Evolutionary conservation across 1,140 invertebrate genomes (phyloP), one percentile per base, ranked within the genome.

Genomic region (Sycophila sp.): DNA sequence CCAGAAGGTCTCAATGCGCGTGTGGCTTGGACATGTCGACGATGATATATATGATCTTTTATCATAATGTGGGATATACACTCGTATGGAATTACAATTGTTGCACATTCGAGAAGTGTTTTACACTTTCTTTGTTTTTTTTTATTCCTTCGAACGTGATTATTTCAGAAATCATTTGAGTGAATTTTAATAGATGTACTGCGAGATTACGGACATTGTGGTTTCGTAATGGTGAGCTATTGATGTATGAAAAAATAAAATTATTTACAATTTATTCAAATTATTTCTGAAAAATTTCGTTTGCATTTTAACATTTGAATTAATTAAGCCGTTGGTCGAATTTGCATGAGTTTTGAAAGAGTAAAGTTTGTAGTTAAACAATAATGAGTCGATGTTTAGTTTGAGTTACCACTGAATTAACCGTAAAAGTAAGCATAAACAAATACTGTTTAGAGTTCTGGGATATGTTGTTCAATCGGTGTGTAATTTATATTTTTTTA

Each of bases 1-100:
- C 17, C 19, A 75, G 73, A 73, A 72, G n/a, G n/a, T 78, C 71
- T 77, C 75, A 77, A 78, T 75, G 77, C 72, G 75, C 76, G 75
- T 72, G 69, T 72, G 71, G 72, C 77, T 78, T 77, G 71, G 69
- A 75, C 72, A 69, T 73, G 71, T 66, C 62, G 60, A 58, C 10
- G n/a, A 49, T 38, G 10, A 58, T 49, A 59, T 10, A 32, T 13
- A 19, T 34, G 11, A 32, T n/a, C n/a, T n/a, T n/a, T n/a, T n/a
- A n/a, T n/a, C n/a, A n/a, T n/a, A n/a, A n/a, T n/a, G n/a, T n/a
- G n/a, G n/a, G n/a, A n/a, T n/a, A 34, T 10, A 8, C 6, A 47
- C 7, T 45, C 17, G 15, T 60, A 30, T 45, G 38, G n/a, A 30
- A 19, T 30, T 32, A 38, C 47, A 66, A 30, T 40, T 56, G 24